These are phyloP conservation scores for Bombyx mori DNA, from an alignment of 1,140 invertebrate genomes.

Conservation along the genomic window ASM3026992v2 NC_085131.1:10552001-10552500, in stretches of 20 bases:
- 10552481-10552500: constrained; percentile 95
- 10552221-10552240: no score
- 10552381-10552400: constrained; percentile 99
- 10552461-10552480: constrained; percentile 99
- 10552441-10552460: constrained; percentile 99
- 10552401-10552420: constrained; percentile 97
- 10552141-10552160: no score
- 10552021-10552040: no score
- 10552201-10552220: no score
- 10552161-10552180: no score
- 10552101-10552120: no score
- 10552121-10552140: no score
- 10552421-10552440: constrained; percentile 99
- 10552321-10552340: constrained; percentile 90
- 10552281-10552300: background rate
- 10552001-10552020: no score
- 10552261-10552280: no score
- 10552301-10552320: constrained; percentile 41
- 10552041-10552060: background rate
- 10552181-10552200: no score
- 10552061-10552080: background rate
- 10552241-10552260: no score
- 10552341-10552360: constrained; percentile 99
- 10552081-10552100: no score
- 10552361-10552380: constrained; percentile 99